phyloP scores from a whole-genome alignment of 2,797 vertebrate species.

The Platyrinchus mystaceus region DNA sequence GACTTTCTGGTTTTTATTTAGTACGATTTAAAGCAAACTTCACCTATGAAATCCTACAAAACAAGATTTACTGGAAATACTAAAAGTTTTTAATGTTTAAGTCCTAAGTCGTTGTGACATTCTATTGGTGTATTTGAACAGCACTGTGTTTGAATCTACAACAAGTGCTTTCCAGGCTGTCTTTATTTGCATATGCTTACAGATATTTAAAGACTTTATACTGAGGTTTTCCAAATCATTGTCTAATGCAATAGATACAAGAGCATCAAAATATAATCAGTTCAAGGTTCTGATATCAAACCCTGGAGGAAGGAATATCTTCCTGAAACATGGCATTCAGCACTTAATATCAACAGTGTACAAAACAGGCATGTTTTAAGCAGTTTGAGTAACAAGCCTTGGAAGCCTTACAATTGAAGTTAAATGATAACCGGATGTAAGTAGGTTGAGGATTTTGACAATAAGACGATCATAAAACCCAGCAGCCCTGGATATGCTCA shows the following conservation, averaged over 20 bases:
- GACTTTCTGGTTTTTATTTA: not conserved
- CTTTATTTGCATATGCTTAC: not conserved
- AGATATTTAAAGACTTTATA: not conserved
- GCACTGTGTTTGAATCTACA: not conserved
- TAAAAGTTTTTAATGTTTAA: not conserved
- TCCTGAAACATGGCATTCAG: not conserved
- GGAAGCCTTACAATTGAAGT: not conserved
- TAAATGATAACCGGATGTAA: not conserved
- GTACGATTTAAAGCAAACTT: not conserved
- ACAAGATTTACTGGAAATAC: not conserved
- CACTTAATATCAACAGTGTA: not conserved
- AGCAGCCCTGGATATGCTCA: not conserved
- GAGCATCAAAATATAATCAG: not conserved
- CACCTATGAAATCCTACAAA: not conserved
- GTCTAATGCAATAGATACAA: not conserved
- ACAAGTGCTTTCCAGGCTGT: not conserved
- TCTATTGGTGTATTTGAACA: not conserved
- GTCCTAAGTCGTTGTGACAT: not conserved
- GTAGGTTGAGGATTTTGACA: not conserved
- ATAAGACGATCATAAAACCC: not conserved
- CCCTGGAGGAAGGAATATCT: not conserved
- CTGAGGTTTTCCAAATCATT: not conserved
- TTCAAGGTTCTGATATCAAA: not conserved
- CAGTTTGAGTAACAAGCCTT: not conserved
- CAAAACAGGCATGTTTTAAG: not conserved